phyloP scores from a whole-genome alignment of 2,113 vertebrate species.

The Rallus limicola region DNA sequence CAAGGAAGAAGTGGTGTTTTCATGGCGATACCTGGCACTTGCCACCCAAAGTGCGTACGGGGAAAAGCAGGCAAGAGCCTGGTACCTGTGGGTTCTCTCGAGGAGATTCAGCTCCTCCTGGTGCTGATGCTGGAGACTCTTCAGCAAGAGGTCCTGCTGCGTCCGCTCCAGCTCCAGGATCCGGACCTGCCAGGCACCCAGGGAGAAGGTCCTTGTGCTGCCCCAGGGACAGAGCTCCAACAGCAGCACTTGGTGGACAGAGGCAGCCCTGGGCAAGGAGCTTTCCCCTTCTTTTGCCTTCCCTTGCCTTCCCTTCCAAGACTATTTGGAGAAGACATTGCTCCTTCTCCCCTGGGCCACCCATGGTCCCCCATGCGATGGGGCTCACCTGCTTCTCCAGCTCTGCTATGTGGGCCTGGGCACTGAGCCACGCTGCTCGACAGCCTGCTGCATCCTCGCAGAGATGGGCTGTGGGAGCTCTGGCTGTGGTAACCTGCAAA shows the following conservation, averaged over 20 bases:
- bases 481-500: constrained; percentile 18
- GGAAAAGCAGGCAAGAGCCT: neutral
- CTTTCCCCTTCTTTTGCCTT: neutral
- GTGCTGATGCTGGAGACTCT: constrained; percentile 81
- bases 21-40: neutral
- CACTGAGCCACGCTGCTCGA: constrained; percentile 57
- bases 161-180: constrained; percentile 82
- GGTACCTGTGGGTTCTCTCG: constrained; percentile 83
- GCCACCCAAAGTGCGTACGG: accelerated
- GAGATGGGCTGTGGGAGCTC: constrained; percentile 23
- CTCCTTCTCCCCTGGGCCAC: neutral
- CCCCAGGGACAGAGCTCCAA: neutral
- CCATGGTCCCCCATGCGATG: accelerated
- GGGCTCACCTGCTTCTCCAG: constrained; percentile 84
- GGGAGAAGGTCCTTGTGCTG: neutral
- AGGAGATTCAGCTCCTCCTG: constrained; percentile 83
- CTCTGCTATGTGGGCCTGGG: constrained; percentile 74
- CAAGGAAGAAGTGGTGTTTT: neutral
- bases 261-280: neutral
- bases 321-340: neutral
- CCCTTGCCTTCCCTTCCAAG: neutral
- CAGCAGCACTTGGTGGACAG: neutral
- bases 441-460: neutral
- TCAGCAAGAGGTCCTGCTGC: constrained; percentile 80
- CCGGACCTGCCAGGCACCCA: constrained; percentile 68